phyloP scores from a whole-genome alignment of 2,888 invertebrate species.

The Pandemis corylana region DNA sequence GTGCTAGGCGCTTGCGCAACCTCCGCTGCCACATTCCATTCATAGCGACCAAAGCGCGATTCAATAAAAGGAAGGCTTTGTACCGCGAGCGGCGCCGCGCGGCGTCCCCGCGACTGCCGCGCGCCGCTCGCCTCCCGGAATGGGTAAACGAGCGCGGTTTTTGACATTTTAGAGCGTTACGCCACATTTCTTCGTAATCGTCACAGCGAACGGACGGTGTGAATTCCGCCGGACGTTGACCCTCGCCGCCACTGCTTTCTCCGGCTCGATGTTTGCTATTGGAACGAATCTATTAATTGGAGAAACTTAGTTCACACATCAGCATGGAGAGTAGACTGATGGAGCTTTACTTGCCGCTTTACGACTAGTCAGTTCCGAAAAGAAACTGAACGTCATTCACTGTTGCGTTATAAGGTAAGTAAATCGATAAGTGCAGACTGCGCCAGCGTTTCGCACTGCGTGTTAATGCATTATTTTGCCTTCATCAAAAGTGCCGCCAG shows the following conservation, averaged over 20 bases:
- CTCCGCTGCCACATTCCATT: constrained; percentile 82
- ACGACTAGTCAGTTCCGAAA: constrained; percentile 46
- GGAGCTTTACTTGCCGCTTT: constrained; percentile 58
- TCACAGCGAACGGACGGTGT: constrained; percentile 77
- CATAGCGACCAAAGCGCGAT: constrained; percentile 72
- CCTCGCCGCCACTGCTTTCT: constrained; percentile 79
- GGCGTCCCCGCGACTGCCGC: constrained; percentile 29
- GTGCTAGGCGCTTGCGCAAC: constrained; percentile 79
- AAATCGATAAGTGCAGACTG: background rate
- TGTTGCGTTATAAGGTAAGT: constrained; percentile 49
- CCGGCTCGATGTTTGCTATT: constrained; percentile 81
- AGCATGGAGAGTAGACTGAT: constrained; percentile 80
- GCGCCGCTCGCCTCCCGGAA: constrained; percentile 64
- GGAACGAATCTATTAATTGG: constrained; percentile 85
- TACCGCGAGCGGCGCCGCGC: constrained; percentile 38
- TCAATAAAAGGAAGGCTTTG: constrained; percentile 46
- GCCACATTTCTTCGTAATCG: constrained; percentile 81
- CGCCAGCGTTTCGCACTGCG: background rate
- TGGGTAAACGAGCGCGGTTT: constrained; percentile 72
- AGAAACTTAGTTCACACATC: constrained; percentile 84
- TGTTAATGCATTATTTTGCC: constrained; percentile 19
- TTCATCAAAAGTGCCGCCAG: constrained; percentile 42
- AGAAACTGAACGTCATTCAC: constrained; percentile 44
- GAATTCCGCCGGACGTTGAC: constrained; percentile 81
- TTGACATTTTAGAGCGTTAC: constrained; percentile 81